Base-by-base conservation (phyloP, 2,797 vertebrate species). In the Myotis pilosus region DNA sequence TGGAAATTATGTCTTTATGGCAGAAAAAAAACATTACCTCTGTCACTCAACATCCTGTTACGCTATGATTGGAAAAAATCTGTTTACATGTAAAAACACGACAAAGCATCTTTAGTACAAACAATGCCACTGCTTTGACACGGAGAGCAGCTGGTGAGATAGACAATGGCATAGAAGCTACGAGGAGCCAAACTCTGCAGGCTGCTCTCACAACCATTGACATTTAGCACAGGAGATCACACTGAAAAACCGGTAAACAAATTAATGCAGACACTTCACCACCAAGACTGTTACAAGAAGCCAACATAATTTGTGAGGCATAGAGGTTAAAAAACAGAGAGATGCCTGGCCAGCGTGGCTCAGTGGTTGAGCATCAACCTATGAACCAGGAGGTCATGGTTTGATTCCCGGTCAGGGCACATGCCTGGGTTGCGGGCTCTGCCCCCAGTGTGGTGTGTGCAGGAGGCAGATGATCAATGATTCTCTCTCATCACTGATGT, bases 61-160 rank as follows among this genome's bases (percentile, higher is more conserved):
- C 3, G 96, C 97, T 97, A 97, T 79, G 93, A 91, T 95, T 94
- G 97, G 96, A 96, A 97, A 95, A 96, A 96, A 94, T 74, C 97
- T 97, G 96, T 97, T 96, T 96, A 96, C 88, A 97, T 87, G 96
- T 94, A 95, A 97, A 92, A 95, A 93, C 64, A 97, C 76, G 92
- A 97, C 81, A 96, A 84, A 96, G 82, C 66, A 97, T 95, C 93
- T 95, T 98, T 90, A 94, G 76, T 96, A 87, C 92, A 97, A 91
- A 87, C 92, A 97, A 91, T 90, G 93, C 47, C 94, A 86, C 94
- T 57, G 69, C 81, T 92, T 83, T 96, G 92, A 97, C 89, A 97
- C 94, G 85, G 75, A 95, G 94, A 97, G 93, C 74, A 95, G 6
- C 96, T 64, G 95, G 92, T 95, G 94, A 96, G 85, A 92, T 8